Evolutionary conservation across 1,140 invertebrate genomes (phyloP).

Genomic region (Hormaphis cornu): DNA sequence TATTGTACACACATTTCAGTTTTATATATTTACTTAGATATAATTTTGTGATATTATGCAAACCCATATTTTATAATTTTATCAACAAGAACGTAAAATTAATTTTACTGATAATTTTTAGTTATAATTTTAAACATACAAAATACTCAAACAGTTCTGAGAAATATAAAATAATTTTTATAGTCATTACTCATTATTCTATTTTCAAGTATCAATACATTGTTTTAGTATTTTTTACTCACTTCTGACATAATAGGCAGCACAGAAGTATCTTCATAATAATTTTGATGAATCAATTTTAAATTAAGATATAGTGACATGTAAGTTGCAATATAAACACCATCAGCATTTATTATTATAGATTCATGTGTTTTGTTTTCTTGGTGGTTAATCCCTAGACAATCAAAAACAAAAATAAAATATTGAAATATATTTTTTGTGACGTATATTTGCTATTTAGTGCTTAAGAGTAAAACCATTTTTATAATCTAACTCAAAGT

Average conservation of each 20-base stretch:
- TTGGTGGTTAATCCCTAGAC: slow-evolving; percentile 8
- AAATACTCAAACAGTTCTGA: too few species aligned
- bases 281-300: slow-evolving; percentile 64
- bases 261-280: slow-evolving; percentile 57
- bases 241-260: slow-evolving; percentile 54
- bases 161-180: neutral
- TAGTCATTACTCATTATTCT: too few species aligned
- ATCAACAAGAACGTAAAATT: too few species aligned
- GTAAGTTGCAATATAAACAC: slow-evolving; percentile 84
- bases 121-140: too few species aligned
- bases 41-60: too few species aligned
- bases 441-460: neutral
- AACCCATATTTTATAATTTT: too few species aligned
- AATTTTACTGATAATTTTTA: too few species aligned
- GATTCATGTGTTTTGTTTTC: slow-evolving; percentile 44
- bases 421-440: neutral
- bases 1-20: neutral
- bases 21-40: too few species aligned
- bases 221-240: slow-evolving; percentile 39
- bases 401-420: neutral
- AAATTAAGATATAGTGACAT: slow-evolving; percentile 72
- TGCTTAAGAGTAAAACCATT: too few species aligned
- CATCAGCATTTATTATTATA: slow-evolving; percentile 88
- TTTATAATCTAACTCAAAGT: too few species aligned
- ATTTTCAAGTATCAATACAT: neutral